phyloP scores from a whole-genome alignment of 2,888 invertebrate genomes.

The Fragum whitleyi region DNA sequence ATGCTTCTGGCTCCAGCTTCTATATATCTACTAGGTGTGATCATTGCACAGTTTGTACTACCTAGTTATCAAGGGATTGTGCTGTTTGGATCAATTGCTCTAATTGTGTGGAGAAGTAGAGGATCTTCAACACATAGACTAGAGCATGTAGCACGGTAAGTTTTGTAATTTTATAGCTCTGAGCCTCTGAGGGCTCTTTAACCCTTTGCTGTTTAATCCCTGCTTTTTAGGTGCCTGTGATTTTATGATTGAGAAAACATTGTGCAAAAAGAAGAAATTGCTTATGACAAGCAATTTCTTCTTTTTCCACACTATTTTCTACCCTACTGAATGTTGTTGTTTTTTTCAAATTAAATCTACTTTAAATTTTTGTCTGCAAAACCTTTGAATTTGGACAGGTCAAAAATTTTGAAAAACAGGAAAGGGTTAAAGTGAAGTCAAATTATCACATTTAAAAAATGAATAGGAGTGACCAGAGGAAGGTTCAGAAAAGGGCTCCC shows the following conservation, averaged over 20 bases:
- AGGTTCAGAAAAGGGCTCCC: too few species aligned
- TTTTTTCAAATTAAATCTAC: too few species aligned
- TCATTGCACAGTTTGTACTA: constrained; percentile 59
- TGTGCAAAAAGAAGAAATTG: constrained; percentile 6
- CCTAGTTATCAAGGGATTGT: constrained; percentile 71
- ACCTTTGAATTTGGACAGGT: too few species aligned
- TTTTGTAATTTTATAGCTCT: background rate
- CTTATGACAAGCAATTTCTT: constrained; percentile 3
- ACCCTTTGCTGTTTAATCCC: background rate
- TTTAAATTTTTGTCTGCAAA: too few species aligned
- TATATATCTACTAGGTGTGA: constrained; percentile 62
- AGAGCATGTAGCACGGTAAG: constrained; percentile 78
- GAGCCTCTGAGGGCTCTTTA: background rate
- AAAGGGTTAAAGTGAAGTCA: too few species aligned
- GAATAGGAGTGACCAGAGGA: too few species aligned
- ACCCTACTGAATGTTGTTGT: background rate
- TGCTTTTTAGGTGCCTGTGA: too few species aligned
- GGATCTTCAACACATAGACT: constrained; percentile 74
- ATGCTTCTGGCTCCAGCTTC: constrained; percentile 74
- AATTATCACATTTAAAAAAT: too few species aligned
- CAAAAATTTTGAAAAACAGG: too few species aligned
- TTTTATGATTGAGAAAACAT: constrained; percentile 7
- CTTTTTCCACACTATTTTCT: constrained; percentile 7
- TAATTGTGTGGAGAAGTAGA: constrained; percentile 50
- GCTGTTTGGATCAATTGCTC: constrained; percentile 62